Percentiles rank a stretch among this genome's conserved stretches.
Evolutionary conservation across 2,797 vertebrate species (phyloP).

Genomic region (Taenioides sp.): DNA sequence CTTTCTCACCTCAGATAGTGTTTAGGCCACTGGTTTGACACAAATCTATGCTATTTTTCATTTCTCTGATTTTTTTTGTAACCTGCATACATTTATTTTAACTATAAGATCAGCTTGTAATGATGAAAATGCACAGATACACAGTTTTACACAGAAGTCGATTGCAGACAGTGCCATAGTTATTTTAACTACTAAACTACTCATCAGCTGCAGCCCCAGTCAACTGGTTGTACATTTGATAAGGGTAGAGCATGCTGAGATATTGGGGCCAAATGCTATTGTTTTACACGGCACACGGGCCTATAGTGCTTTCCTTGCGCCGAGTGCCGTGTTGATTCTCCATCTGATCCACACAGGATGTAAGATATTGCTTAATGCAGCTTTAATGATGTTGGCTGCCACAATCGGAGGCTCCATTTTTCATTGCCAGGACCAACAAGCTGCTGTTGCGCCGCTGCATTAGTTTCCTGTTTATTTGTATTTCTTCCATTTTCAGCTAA

Average conservation of each 20-base stretch:
- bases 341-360: constrained; percentile 48
- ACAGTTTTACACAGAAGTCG: too few relatives aligned
- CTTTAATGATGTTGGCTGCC: constrained; percentile 62
- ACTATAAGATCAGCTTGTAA: too few relatives aligned
- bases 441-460: constrained; percentile 47
- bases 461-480: constrained; percentile 31
- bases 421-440: constrained; percentile 54
- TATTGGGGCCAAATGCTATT: background rate
- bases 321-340: constrained; percentile 36
- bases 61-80: too few relatives aligned
- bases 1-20: too few relatives aligned
- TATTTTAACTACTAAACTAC: too few relatives aligned
- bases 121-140: too few relatives aligned
- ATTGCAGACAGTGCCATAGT: too few relatives aligned
- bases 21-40: too few relatives aligned
- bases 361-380: constrained; percentile 57
- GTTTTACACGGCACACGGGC: background rate
- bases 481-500: constrained; percentile 47
- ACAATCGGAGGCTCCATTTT: constrained; percentile 55
- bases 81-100: too few relatives aligned
- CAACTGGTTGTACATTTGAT: background rate
- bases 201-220: too few relatives aligned
- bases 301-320: constrained; percentile 10
- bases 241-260: background rate
- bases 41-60: too few relatives aligned